Conservation (phyloP, 2,113 vertebrate species). For the Falco punctatus region DNA sequence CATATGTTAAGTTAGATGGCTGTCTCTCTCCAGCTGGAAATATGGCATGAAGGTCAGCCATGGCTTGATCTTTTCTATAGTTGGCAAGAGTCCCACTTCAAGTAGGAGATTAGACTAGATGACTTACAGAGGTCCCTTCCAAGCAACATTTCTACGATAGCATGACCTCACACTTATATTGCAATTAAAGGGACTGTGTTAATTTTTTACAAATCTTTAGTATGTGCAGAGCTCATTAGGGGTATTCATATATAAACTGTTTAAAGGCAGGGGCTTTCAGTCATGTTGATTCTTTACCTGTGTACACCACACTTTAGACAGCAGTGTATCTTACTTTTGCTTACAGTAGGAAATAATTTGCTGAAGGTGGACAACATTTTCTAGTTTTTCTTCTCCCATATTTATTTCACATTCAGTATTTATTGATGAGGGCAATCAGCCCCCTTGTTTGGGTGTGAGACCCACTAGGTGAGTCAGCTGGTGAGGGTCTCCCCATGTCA, state of each 20-base stretch:
- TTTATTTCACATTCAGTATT: background rate
- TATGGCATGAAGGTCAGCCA: background rate
- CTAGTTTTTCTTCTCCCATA: background rate
- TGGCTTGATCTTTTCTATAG: background rate
- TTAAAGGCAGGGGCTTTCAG: background rate
- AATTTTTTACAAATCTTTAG: background rate
- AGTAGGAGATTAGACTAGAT: background rate
- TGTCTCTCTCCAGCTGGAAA: background rate
- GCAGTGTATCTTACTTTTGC: background rate
- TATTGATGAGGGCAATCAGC: background rate
- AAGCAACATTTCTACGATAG: background rate
- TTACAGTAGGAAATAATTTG: background rate
- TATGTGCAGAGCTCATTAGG: background rate
- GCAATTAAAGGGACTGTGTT: background rate
- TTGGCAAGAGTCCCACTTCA: background rate
- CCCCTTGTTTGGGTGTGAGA: background rate
- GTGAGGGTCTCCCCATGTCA: background rate
- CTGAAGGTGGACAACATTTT: background rate
- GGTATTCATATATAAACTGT: background rate
- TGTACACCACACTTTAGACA: background rate
- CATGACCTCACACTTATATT: background rate
- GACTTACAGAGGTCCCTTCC: background rate
- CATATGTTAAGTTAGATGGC: background rate
- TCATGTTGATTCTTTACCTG: background rate
- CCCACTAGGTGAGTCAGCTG: background rate